Base-by-base conservation (phyloP, 1,140 invertebrate genomes). In the Araneus ventricosus region DNA sequence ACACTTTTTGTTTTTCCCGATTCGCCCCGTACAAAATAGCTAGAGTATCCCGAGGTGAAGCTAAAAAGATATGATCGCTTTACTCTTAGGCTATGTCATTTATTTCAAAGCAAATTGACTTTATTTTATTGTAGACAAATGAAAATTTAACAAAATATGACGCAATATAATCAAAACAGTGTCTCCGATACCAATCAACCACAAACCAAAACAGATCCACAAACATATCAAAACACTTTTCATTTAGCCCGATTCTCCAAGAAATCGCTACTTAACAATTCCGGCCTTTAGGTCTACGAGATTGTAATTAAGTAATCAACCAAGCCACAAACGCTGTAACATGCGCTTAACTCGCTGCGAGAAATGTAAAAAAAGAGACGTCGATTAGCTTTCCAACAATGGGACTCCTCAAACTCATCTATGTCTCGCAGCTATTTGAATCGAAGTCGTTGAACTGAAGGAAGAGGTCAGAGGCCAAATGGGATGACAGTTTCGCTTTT, bases 261-360 rank as follows among this genome's bases (percentile, higher is more conserved):
- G 14, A 75, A 34, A 20, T 30, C 37, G 2, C 17, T 75, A 2
- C 30, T 30, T 34, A 30, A 20, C 45, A 75, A 75, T 75, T 75
- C 70, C 70, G 34, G n/a, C 17, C 70, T 37, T 34, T 30, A 34
- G 52, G 2, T 34, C 85, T 87, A 87, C 57, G 30, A 61, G 52
- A 5, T 87, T 87, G 59, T 37, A 87, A 87, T 87, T 87, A 87
- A 87, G 85, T 61, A 59, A 87, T 87, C 85, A 87, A 37, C 57
- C 34, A 61, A 87, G 34, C 45, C 52, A 45, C 85, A 37, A 61
- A 87, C 6, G 30, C n/a, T 87, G 57, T 63, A 61, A 30, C 52
- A 87, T 45, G 22, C 34, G 34, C 52, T 87, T 61, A 87, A 63
- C n/a, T 34, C 57, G 14, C 34, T 63, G 17, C 27, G 5, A 87